These are phyloP conservation scores for Diabrotica virgifera DNA, from an alignment of 1,140 invertebrate genomes.

Conservation along the genomic window DNA sequence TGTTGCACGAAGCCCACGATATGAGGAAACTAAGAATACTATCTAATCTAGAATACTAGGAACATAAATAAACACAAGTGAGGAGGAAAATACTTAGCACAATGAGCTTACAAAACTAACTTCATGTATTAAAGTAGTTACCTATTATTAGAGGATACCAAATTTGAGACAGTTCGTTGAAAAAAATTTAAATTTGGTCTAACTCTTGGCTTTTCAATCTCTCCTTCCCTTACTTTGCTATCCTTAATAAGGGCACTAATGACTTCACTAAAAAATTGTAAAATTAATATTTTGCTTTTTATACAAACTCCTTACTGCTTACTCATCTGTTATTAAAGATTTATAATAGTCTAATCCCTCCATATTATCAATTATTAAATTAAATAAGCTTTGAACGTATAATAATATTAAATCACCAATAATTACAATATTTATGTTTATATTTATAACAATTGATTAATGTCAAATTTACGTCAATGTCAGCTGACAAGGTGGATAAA, in stretches of 20 bases:
- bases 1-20: too few relatives aligned
- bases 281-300: background rate
- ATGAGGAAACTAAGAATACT: too few relatives aligned
- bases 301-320: background rate
- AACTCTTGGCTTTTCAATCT: conserved; percentile 12
- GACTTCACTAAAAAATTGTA: conserved; percentile 14
- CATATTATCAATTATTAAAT: background rate
- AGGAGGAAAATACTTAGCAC: too few relatives aligned
- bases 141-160: conserved; percentile 19
- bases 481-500: too few relatives aligned
- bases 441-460: too few relatives aligned
- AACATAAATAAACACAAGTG: too few relatives aligned
- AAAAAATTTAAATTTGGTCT: conserved; percentile 17
- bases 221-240: conserved; percentile 16
- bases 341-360: conserved; percentile 13
- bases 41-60: too few relatives aligned
- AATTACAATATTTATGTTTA: background rate
- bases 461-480: too few relatives aligned
- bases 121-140: background rate
- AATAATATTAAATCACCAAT: too few relatives aligned
- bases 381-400: background rate
- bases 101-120: too few relatives aligned
- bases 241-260: conserved; percentile 18
- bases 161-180: conserved; percentile 16
- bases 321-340: conserved; percentile 12